Evolutionary conservation across 2,797 vertebrate genomes (phyloP), one percentile per base, ranked within the genome.

Genomic region (Agapornis canus): DNA sequence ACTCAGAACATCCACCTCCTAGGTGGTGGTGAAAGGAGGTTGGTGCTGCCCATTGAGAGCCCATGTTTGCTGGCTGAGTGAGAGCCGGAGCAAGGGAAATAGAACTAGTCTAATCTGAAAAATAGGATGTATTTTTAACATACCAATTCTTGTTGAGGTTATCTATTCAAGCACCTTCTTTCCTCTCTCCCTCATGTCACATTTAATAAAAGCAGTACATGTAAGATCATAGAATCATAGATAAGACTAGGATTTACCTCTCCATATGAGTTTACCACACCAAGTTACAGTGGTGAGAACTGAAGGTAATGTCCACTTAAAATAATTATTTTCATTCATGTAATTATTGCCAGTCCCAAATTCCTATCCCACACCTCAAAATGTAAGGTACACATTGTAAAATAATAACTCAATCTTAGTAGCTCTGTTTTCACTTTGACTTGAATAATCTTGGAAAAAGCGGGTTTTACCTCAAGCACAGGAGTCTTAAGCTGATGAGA

Each of bases 31-130:
- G 42, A 22, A 76, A n/a, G 18, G 6, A 81, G 32, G 31, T 13
- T 35, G 43, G 15, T 1, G 3, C 16, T 87, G 21, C 32, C 31
- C 1, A 0, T 23, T 1, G 1, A n/a, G 11, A 75, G 14, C 19
- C 31, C 40, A 2, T 0, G 3, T 18, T 8, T 56, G 0, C 21
- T 70, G 82, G 4, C 59, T 80, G 60, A 59, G 26, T 76, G 60
- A 63, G 29, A 49, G 32, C 49, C 9, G 3, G 19, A 19, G 2
- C 19, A 25, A 80, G 40, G 39, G 2, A 61, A 61, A 61, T 71
- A 32, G 29, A 54, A 12, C n/a, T 2, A 3, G 59, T 29, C 17
- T 64, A 31, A 20, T 2, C 45, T 65, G 47, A 73, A 32, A 61
- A 93, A 65, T 19, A 37, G 20, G 29, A 35, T 35, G 17, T 18